A percentile compares a stretch with the other conserved stretches of the same genome.
These are phyloP conservation scores for Mallateleia sp. DNA, from an alignment of 2,888 invertebrate species.

Conservation along the genomic window DNA sequence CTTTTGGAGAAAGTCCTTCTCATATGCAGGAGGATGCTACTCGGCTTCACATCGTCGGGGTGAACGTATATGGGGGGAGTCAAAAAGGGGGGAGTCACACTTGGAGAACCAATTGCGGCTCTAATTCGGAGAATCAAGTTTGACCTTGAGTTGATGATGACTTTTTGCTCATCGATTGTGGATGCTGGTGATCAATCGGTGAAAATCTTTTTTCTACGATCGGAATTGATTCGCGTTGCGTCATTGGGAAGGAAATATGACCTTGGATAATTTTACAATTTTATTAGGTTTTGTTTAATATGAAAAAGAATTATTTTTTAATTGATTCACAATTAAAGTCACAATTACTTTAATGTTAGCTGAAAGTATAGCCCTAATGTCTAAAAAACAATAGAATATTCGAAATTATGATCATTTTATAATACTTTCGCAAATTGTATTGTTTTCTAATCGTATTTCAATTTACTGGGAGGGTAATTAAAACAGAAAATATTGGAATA, in stretches of 20 bases:
- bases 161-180: slow-evolving; percentile 50
- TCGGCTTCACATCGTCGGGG: slow-evolving; percentile 80
- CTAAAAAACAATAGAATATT: too few relatives aligned
- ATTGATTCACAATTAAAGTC: too few relatives aligned
- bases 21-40: slow-evolving; percentile 85
- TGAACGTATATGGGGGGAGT: slow-evolving; percentile 79
- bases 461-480: too few relatives aligned
- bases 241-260: not conserved
- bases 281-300: too few relatives aligned
- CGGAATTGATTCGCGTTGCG: slow-evolving; percentile 20
- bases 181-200: slow-evolving; percentile 35
- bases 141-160: slow-evolving; percentile 77
- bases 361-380: too few relatives aligned
- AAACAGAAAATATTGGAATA: too few relatives aligned
- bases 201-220: slow-evolving; percentile 16
- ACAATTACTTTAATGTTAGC: too few relatives aligned
- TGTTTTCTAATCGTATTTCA: too few relatives aligned
- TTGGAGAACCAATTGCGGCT: slow-evolving; percentile 72
- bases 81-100: slow-evolving; percentile 63
- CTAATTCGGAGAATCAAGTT: slow-evolving; percentile 67
- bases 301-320: too few relatives aligned
- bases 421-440: too few relatives aligned
- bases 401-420: too few relatives aligned
- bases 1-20: slow-evolving; percentile 89
- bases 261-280: slow-evolving; percentile 22